Evolutionary conservation across 2,888 invertebrate species (phyloP).

Genomic region (Tholera decimalis): DNA sequence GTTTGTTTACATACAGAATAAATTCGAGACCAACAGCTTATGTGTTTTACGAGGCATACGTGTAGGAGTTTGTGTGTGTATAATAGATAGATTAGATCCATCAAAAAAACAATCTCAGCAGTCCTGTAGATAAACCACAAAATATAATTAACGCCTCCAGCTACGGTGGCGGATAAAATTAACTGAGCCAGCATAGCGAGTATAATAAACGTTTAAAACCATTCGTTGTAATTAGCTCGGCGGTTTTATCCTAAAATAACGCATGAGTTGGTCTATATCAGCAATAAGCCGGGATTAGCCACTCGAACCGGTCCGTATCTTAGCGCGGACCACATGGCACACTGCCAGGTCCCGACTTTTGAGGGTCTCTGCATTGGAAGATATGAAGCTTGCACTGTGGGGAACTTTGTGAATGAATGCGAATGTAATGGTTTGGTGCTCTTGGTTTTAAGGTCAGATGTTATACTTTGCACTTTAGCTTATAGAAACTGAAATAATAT

Average conservation of each 20-base stretch:
- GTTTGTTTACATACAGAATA: no score
- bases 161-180: no score
- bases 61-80: no score
- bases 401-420: slow-evolving; percentile 40
- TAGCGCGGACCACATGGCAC: slow-evolving; percentile 55
- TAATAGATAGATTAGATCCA: no score
- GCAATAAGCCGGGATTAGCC: slow-evolving; percentile 62
- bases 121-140: no score
- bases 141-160: no score
- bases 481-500: neutral
- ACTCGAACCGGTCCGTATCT: slow-evolving; percentile 61
- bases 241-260: slow-evolving; percentile 62
- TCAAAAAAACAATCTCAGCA: no score
- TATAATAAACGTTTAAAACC: slow-evolving; percentile 24
- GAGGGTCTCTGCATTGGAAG: slow-evolving; percentile 53
- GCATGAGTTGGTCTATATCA: slow-evolving; percentile 62
- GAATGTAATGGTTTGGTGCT: slow-evolving; percentile 1
- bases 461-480: neutral
- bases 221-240: slow-evolving; percentile 48
- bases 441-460: neutral
- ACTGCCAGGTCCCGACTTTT: slow-evolving; percentile 58
- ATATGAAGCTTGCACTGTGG: slow-evolving; percentile 54
- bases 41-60: no score
- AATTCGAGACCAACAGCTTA: no score
- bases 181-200: neutral